These are phyloP conservation scores for Suncus etruscus DNA, from an alignment of 2,113 vertebrate genomes.

Conservation along the genomic window DNA sequence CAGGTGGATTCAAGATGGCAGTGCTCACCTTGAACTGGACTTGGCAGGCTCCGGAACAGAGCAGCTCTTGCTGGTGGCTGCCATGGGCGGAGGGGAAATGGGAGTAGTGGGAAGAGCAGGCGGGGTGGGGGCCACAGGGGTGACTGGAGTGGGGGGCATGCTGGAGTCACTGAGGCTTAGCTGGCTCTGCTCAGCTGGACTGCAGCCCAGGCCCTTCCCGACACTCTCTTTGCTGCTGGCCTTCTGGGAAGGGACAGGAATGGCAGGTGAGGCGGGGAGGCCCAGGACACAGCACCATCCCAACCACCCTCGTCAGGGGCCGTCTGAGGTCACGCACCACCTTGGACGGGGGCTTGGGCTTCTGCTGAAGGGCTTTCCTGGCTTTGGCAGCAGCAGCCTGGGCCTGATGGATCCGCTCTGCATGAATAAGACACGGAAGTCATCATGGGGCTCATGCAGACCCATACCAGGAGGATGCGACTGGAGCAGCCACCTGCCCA, in stretches of 20 bases:
- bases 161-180: constrained; percentile 90
- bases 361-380: constrained; percentile 97
- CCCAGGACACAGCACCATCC: too few species aligned
- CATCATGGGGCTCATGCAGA: not conserved
- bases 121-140: constrained; percentile 88
- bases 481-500: too few species aligned
- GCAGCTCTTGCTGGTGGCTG: constrained; percentile 88
- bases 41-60: constrained; percentile 90
- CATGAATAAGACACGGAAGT: constrained; percentile 50
- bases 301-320: too few species aligned
- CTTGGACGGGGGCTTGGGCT: constrained; percentile 96
- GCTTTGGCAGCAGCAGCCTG: constrained; percentile 98
- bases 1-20: not conserved
- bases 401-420: constrained; percentile 98
- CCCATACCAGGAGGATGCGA: too few species aligned
- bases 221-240: constrained; percentile 92
- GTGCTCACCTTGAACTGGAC: constrained; percentile 90
- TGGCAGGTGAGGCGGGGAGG: too few species aligned
- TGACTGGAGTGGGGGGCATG: constrained; percentile 90
- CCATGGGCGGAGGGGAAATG: constrained; percentile 90
- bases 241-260: constrained; percentile 88
- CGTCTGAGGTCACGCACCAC: constrained; percentile 87
- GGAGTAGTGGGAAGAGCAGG: constrained; percentile 89
- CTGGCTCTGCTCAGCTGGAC: constrained; percentile 88
- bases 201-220: constrained; percentile 86